phyloP scores from a whole-genome alignment of 2,888 invertebrate species.

The Dione juno region DNA sequence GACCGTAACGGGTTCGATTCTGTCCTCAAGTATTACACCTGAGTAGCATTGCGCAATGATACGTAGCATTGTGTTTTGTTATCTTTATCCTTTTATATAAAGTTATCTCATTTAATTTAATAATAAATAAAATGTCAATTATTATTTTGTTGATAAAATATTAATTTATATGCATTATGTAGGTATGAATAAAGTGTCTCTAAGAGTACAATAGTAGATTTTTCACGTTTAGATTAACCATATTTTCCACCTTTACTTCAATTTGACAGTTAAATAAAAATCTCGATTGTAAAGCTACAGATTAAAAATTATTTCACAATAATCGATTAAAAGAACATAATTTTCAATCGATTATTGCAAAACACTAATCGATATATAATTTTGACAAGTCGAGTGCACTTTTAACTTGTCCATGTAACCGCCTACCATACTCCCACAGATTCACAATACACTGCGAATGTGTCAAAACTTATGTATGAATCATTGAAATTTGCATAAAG shows the following conservation, averaged over 20 bases:
- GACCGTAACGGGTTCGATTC: constrained; percentile 44
- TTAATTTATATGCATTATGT: no score
- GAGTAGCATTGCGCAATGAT: constrained; percentile 35
- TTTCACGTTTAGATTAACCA: no score
- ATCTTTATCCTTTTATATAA: background rate
- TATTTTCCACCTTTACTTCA: no score
- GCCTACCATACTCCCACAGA: constrained; percentile 25
- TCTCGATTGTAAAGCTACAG: background rate
- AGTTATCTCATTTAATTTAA: background rate
- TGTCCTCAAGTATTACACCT: constrained; percentile 35
- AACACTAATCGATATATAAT: constrained; percentile 16
- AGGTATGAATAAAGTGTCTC: no score
- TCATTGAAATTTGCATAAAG: constrained; percentile 37
- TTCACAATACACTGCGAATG: constrained; percentile 27
- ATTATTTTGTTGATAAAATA: no score
- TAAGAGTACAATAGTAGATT: no score
- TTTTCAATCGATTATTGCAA: background rate
- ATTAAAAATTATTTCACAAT: constrained; percentile 1
- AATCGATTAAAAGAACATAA: background rate
- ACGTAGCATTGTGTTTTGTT: constrained; percentile 7
- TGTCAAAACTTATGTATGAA: constrained; percentile 31
- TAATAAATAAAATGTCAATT: no score
- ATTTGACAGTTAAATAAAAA: no score
- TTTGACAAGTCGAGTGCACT: constrained; percentile 15
- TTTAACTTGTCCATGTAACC: background rate